These are phyloP conservation scores for Anodontia alba DNA, from an alignment of 2,888 invertebrate genomes.

Conservation along the genomic window DNA sequence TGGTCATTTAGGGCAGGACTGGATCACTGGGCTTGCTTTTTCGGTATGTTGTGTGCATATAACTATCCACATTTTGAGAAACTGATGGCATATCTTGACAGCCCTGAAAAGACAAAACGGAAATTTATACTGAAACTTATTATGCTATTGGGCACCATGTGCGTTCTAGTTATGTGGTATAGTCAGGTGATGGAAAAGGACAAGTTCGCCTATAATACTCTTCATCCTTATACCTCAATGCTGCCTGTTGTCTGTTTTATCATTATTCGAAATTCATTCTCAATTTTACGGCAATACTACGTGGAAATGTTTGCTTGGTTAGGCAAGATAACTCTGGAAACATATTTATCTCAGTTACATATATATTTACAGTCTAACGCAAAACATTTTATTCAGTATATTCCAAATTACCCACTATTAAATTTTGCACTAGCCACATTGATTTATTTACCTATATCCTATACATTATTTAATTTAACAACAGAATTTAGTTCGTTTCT, in stretches of 20 bases:
- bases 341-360: constrained; percentile 78
- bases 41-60: constrained; percentile 79
- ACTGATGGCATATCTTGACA: constrained; percentile 67
- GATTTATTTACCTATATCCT: constrained; percentile 72
- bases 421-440: constrained; percentile 74
- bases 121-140: constrained; percentile 17
- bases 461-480: constrained; percentile 71
- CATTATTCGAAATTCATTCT: constrained; percentile 71
- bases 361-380: constrained; percentile 79
- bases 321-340: constrained; percentile 79
- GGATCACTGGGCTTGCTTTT: constrained; percentile 78
- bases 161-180: constrained; percentile 60
- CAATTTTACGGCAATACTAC: constrained; percentile 66
- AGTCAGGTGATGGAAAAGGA: constrained; percentile 59
- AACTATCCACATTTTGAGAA: constrained; percentile 78
- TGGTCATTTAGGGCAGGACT: constrained; percentile 75
- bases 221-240: constrained; percentile 74
- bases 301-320: constrained; percentile 72
- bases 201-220: constrained; percentile 68
- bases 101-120: constrained; percentile 37
- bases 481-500: constrained; percentile 71
- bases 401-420: constrained; percentile 70
- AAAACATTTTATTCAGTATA: constrained; percentile 71
- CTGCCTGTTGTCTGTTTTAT: constrained; percentile 73
- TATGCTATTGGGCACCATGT: constrained; percentile 37